phyloP scores from a whole-genome alignment of 2,888 invertebrate species.

The Phyto melanocephala region DNA sequence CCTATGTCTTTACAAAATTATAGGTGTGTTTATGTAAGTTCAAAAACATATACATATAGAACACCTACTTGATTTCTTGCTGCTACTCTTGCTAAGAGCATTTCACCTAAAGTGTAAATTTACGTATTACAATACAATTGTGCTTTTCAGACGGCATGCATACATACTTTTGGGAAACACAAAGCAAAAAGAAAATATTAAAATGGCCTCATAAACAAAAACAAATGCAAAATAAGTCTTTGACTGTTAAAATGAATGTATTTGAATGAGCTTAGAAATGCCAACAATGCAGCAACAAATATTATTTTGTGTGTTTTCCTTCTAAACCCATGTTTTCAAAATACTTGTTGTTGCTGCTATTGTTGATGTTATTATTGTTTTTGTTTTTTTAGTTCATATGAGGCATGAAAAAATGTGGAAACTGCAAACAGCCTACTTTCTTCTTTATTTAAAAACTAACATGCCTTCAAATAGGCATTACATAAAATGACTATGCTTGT shows the following conservation, averaged over 20 bases:
- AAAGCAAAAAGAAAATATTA: conserved; percentile 6
- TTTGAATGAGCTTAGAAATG: neutral
- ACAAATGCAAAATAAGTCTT: conserved; percentile 19
- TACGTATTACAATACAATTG: neutral
- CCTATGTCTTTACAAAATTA: too few species aligned
- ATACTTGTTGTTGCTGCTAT: neutral
- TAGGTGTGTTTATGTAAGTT: too few species aligned
- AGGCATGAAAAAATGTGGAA: conserved; percentile 39
- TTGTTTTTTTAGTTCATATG: conserved; percentile 13
- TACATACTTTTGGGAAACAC: neutral
- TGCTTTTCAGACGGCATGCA: neutral
- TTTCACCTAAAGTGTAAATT: conserved; percentile 14
- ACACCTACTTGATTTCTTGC: neutral
- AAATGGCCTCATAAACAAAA: conserved; percentile 40
- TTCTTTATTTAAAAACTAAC: conserved; percentile 33
- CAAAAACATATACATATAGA: too few species aligned
- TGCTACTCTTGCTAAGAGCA: neutral
- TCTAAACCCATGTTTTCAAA: conserved; percentile 6
- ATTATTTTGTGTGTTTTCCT: conserved; percentile 38
- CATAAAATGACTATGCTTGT: conserved; percentile 60
- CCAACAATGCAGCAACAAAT: conserved; percentile 32
- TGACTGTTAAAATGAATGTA: conserved; percentile 13
- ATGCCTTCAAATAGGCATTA: conserved; percentile 57
- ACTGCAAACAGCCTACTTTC: conserved; percentile 48
- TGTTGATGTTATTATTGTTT: too few species aligned